Conservation (phyloP, 2,797 vertebrate species). For the Acomys russatus region DNA sequence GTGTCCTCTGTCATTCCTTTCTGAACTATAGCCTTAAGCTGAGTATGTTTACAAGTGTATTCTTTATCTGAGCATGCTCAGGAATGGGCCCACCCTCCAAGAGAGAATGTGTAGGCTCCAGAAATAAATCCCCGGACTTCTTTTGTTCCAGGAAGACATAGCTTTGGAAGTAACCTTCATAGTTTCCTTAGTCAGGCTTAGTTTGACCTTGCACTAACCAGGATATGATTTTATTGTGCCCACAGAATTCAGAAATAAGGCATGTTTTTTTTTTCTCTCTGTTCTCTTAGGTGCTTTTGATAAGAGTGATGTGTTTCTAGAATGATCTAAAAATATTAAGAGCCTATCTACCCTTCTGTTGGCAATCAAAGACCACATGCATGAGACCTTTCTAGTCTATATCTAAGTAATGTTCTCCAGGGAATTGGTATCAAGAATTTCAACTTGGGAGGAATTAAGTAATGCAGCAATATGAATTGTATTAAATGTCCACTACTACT, state of each 20-base stretch:
- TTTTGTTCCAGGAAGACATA: not conserved
- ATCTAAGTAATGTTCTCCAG: not conserved
- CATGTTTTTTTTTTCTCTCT: not conserved
- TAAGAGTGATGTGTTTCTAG: not conserved
- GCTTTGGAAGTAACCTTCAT: not conserved
- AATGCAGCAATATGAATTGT: not conserved
- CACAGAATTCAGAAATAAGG: not conserved
- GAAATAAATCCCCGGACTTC: not conserved
- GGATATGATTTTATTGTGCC: not conserved
- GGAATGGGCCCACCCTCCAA: not conserved
- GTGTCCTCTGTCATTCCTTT: not conserved
- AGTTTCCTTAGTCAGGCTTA: not conserved
- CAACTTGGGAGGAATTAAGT: not conserved
- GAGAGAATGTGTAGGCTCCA: not conserved
- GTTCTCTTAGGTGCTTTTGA: not conserved
- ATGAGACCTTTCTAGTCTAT: not conserved
- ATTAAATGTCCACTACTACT: not conserved
- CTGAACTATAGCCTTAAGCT: not conserved
- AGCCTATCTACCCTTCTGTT: not conserved
- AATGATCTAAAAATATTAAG: not conserved
- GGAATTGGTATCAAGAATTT: not conserved
- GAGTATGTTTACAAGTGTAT: not conserved
- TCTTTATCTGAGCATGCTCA: not conserved
- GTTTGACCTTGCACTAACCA: not conserved
- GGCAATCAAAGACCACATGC: not conserved